A percentile compares a stretch with the other conserved stretches of the same genome.
Conservation (phyloP, 2,113 vertebrate species). For the Rhinopomastus cyanomelas region DNA sequence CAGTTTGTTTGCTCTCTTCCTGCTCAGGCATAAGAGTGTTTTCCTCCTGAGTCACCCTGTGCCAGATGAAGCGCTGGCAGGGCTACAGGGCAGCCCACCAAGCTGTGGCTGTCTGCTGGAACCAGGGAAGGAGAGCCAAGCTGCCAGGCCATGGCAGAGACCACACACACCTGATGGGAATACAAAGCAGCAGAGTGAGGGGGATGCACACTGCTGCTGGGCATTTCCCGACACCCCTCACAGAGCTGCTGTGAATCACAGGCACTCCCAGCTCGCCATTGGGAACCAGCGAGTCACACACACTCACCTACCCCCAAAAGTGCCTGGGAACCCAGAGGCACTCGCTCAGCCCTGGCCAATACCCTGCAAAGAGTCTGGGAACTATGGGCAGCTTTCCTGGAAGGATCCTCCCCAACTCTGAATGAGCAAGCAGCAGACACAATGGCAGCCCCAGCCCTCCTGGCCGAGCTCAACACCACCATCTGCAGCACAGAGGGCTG, state of each 20-base stretch:
- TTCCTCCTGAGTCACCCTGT: constrained; percentile 73
- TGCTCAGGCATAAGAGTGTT: constrained; percentile 57
- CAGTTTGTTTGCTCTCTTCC: constrained; percentile 46
- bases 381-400: not conserved
- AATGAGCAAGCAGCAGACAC: not conserved
- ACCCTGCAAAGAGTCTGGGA: not conserved
- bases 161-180: not conserved
- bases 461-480: rapidly evolving
- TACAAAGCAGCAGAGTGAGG: not conserved
- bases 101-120: constrained; percentile 64
- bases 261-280: not conserved
- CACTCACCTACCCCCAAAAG: not conserved
- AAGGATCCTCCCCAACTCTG: not conserved
- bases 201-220: constrained; percentile 1
- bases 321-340: constrained; percentile 21
- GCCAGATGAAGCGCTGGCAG: constrained; percentile 67
- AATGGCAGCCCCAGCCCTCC: not conserved
- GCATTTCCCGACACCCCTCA: not conserved
- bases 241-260: constrained; percentile 19
- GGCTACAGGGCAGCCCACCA: constrained; percentile 42
- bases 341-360: not conserved
- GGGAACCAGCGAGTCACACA: constrained; percentile 32
- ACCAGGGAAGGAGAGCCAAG: constrained; percentile 48
- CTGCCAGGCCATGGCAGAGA: not conserved
- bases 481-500: not conserved